Evolutionary conservation across 1,140 invertebrate genomes (phyloP), one percentile per base, ranked within the genome.

Genomic region (Campoletis sonorensis): DNA sequence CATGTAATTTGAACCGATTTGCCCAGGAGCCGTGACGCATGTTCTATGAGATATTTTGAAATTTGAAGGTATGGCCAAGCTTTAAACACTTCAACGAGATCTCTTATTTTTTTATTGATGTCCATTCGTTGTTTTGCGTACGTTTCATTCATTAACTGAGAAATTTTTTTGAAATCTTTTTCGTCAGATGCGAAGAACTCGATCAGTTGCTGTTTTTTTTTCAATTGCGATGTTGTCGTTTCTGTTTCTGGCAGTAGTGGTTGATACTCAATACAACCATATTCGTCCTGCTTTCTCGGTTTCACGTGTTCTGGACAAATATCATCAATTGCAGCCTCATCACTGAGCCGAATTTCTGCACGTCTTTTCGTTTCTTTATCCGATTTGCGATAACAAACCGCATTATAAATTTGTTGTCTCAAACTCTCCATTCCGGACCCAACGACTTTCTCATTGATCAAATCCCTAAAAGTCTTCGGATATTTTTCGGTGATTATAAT

Each of bases 221-320:
- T 26, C 26, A n/a, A 1, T 45, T 78, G 75, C 0, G 37, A 81
- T 40, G 11, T 23, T 40, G 8, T 15, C 11, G 80, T 18, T 37
- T 81, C 73, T 4, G 73, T 58, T 18, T 16, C 0, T 23, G 80
- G 67, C 11, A 81, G 27, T 2, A 61, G 49, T 18, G 75, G 80
- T 45, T 76, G 64, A 71, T 81, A 78, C 13, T 77, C 73, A 7
- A 77, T 21, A n/a, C 80, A 81, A 51, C 73, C 73, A 23, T 81
- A 77, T 37, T 81, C 64, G 23, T 81, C 80, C 2, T 81, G 80
- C 10, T 68, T 81, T 11, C 27, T 21, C 4, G 16, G 23, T n/a
- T 68, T 76, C 13, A 10, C 1, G 16, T 16, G 11, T 64, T 33
- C 18, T 7, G 18, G 49, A 54, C 49, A 11, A 23, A 16, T 10